phyloP scores from a whole-genome alignment of 2,888 invertebrate species.

The Ectemnius lituratus region DNA sequence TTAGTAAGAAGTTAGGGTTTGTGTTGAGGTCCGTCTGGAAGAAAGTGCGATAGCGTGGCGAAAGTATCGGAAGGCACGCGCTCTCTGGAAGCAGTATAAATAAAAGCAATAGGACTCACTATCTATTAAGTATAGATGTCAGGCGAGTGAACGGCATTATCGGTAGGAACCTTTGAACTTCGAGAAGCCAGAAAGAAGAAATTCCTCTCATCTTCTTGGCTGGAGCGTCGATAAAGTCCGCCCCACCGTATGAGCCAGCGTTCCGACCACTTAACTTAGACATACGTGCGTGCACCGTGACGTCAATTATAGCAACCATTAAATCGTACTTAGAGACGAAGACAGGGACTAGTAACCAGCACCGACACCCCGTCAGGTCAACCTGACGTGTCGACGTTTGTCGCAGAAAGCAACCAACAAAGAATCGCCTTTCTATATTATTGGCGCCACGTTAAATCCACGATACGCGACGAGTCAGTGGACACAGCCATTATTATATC shows the following conservation, averaged over 20 bases:
- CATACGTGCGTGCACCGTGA: conserved; percentile 42
- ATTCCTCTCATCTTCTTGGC: conserved; percentile 27
- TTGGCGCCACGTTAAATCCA: too few relatives aligned
- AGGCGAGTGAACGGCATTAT: conserved; percentile 49
- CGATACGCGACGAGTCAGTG: too few relatives aligned
- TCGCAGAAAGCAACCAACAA: conserved; percentile 15
- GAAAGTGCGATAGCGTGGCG: conserved; percentile 40
- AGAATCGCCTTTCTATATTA: not conserved
- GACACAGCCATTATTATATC: too few relatives aligned
- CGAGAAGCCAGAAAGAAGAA: conserved; percentile 50
- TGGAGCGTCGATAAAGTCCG: conserved; percentile 32
- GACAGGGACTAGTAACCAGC: conserved; percentile 24
- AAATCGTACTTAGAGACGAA: conserved; percentile 27
- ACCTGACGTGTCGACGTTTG: conserved; percentile 27
- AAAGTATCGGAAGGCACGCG: conserved; percentile 43
- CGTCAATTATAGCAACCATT: conserved; percentile 46
- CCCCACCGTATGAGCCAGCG: conserved; percentile 16
- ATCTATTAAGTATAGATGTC: conserved; percentile 47
- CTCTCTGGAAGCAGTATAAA: conserved; percentile 35
- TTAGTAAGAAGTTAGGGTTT: too few relatives aligned
- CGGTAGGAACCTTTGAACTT: conserved; percentile 63
- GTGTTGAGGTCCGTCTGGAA: conserved; percentile 2
- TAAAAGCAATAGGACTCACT: conserved; percentile 40
- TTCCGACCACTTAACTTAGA: conserved; percentile 45
- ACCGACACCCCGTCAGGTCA: conserved; percentile 7